phyloP scores from a whole-genome alignment of 2,888 invertebrate species.

The Camponotus fellah region DNA sequence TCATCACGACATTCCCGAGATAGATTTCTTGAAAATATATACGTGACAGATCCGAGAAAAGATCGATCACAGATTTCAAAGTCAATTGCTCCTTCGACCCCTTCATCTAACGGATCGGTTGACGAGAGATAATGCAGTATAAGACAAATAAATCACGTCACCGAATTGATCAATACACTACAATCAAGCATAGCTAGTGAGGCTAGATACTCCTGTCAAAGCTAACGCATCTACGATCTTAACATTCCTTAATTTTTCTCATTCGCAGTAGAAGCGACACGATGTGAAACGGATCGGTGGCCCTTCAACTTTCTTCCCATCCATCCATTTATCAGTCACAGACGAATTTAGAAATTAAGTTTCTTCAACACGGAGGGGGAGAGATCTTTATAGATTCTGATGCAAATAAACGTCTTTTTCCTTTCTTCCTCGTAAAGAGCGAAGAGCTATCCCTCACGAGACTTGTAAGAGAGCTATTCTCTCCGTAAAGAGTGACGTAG shows the following conservation, averaged over 20 bases:
- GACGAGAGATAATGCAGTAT: constrained; percentile 39
- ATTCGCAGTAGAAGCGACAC: not conserved
- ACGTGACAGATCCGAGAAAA: not conserved
- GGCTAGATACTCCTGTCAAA: constrained; percentile 11
- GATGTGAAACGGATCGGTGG: not conserved
- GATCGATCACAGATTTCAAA: constrained; percentile 38
- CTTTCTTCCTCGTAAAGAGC: not conserved
- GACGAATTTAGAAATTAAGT: not conserved
- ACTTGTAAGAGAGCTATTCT: not conserved
- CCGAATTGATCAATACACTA: constrained; percentile 27
- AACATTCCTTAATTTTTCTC: not conserved
- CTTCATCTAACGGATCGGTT: not conserved
- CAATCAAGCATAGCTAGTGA: constrained; percentile 11
- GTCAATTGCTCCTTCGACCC: constrained; percentile 37
- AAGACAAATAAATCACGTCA: constrained; percentile 39
- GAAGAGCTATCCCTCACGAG: not conserved
- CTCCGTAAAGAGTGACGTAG: not conserved
- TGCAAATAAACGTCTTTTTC: not conserved
- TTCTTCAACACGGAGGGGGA: not conserved
- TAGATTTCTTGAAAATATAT: constrained; percentile 2
- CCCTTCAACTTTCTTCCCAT: not conserved
- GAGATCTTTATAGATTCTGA: not conserved
- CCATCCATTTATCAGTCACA: too few species aligned
- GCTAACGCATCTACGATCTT: not conserved
- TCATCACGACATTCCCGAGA: not conserved